Evolutionary conservation across 2,797 vertebrate species (phyloP).

Genomic region (Rachycentron canadum): DNA sequence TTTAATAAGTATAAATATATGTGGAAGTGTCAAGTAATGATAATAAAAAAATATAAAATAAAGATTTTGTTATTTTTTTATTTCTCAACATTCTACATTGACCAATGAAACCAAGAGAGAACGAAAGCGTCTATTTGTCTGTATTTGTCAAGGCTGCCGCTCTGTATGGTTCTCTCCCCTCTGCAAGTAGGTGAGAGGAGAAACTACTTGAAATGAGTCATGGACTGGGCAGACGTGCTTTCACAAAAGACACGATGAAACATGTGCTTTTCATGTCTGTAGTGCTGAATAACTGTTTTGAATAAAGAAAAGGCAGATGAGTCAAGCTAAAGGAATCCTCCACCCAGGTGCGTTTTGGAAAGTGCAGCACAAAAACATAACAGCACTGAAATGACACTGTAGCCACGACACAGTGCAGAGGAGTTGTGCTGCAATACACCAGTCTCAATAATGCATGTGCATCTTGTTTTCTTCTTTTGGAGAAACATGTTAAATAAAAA

Average conservation of each 20-base stretch:
- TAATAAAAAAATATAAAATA: too few species aligned
- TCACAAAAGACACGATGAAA: neutral
- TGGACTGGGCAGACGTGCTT: neutral
- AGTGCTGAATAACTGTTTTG: too few species aligned
- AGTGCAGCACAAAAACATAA: neutral
- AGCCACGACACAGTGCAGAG: neutral
- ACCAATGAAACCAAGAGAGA: neutral
- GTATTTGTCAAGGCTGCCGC: neutral
- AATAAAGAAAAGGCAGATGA: neutral
- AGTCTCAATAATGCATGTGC: neutral
- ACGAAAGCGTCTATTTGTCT: neutral
- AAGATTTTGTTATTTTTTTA: too few species aligned
- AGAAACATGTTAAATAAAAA: too few species aligned
- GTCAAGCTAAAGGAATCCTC: neutral
- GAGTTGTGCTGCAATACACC: neutral
- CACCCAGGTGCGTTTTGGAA: neutral
- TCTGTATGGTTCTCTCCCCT: neutral
- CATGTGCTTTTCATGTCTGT: neutral
- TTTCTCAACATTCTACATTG: too few species aligned
- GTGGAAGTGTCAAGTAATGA: too few species aligned
- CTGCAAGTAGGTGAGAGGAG: neutral
- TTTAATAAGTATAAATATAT: too few species aligned
- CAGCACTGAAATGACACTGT: neutral
- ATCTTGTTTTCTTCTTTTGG: neutral
- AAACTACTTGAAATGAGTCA: neutral